These are phyloP conservation scores for Cygnus buccinator DNA, from an alignment of 2,113 vertebrate species.

Conservation along the genomic window DNA sequence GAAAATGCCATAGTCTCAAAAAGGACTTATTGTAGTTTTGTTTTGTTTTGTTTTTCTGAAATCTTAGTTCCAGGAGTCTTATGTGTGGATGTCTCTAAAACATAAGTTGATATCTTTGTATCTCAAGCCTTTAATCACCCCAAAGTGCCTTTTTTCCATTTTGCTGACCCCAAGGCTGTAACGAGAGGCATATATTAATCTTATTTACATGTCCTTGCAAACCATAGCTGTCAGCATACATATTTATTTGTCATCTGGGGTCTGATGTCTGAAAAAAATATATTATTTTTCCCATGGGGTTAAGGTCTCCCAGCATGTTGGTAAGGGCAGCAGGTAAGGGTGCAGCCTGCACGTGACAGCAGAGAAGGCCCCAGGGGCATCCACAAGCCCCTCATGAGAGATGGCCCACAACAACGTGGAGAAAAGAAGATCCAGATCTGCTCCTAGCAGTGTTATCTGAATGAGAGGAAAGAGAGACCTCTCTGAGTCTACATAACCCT, in stretches of 20 bases:
- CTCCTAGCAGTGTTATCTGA: neutral
- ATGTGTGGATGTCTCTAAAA: neutral
- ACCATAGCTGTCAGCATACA: neutral
- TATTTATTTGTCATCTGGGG: neutral
- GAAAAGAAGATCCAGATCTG: neutral
- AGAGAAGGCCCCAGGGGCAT: neutral
- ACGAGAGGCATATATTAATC: neutral
- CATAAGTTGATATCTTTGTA: neutral
- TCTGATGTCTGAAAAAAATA: neutral
- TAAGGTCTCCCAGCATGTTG: neutral
- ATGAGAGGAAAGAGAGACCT: neutral
- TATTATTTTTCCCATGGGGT: neutral
- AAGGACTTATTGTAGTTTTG: neutral
- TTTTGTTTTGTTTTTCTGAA: neutral
- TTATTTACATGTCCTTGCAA: neutral
- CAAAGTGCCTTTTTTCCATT: neutral
- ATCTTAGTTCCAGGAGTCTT: slow-evolving; percentile 25
- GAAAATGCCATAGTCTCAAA: neutral
- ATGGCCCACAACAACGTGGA: neutral
- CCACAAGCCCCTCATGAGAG: no score
- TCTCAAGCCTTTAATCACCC: neutral
- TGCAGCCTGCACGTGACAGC: neutral
- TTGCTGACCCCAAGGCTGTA: neutral
- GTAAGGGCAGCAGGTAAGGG: neutral
- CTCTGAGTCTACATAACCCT: no score